Base-by-base conservation (phyloP, 2,113 vertebrate genomes). In the Stigmatopora argus region DNA sequence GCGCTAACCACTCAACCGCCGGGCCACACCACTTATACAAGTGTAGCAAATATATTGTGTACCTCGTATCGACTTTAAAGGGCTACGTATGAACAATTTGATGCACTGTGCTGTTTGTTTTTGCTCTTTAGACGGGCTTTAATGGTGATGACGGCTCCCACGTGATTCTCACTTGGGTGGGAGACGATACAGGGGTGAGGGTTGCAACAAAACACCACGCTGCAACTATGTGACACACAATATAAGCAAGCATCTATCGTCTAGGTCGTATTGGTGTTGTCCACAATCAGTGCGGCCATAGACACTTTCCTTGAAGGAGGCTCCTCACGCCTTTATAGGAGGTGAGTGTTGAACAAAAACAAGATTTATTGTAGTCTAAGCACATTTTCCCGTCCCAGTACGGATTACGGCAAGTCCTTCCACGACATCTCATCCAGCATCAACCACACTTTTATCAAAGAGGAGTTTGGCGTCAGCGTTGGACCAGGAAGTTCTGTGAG, bases 341-440 rank as follows among this genome's bases (percentile, higher is more conserved):
- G 92, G 92, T 92, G 62, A 83, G 82, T 66, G 15, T 2, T 19
- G 2, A 56, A 56, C 7, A 7, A 53, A 4, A 14, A 6, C 11
- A 31, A 56, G 6, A 31, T 7, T 4, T 12, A 7, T 31, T 15
- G 13, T 15, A 7, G 6, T 31, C 1, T 13, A 56, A 56, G 26
- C 53, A 14, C 6, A 15, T 31, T 2, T 56, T 64, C 5, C 18
- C 45, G 67, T 65, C 79, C 61, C 77, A 93, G 92, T 55, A 85
- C 85, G 52, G 89, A 93, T 80, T 93, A 90, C 49, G 92, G 89
- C n/a, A 92, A 92, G 73, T 91, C 88, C 55, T 93, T 93, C 71
- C 84, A 80, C 51, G 90, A 93, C 67, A 89, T 92, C 67, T 91
- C 92, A n/a, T 61, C 81, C n/a, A 81, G 67, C 59, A 91, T 93